Percentiles rank a stretch among this genome's conserved stretches.
phyloP scores from a whole-genome alignment of 64 coral and sea anemone genomes.

The Catalaphyllia jardinei region DNA sequence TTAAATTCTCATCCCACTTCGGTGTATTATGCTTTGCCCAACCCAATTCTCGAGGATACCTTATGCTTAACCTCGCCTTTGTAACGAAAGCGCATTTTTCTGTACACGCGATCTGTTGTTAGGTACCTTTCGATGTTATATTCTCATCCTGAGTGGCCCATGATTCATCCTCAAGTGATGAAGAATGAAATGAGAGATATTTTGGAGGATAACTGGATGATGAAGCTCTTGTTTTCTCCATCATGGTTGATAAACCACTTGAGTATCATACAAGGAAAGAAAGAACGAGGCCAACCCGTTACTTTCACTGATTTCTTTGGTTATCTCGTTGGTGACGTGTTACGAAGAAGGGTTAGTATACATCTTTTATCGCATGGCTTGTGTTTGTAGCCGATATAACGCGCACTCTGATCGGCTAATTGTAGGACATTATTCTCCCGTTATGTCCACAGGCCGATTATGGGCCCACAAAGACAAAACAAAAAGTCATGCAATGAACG shows the following conservation, averaged over 20 bases:
- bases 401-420: no score
- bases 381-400: no score
- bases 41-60: no score
- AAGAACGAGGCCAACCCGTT: constrained; percentile 54
- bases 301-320: constrained; percentile 82
- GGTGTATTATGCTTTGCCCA: no score
- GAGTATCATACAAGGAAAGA: constrained; percentile 20
- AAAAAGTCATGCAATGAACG: no score
- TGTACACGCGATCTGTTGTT: no score
- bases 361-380: not conserved
- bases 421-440: no score
- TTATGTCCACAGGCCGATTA: no score
- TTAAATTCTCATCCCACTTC: no score
- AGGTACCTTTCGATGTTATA: constrained; percentile 81
- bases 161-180: not conserved
- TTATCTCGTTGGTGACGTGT: constrained; percentile 59
- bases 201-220: constrained; percentile 58
- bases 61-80: no score
- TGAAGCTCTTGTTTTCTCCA: constrained; percentile 51
- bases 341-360: constrained; percentile 55
- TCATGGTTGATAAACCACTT: constrained; percentile 64
- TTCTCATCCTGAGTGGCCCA: constrained; percentile 72
- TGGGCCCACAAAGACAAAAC: no score
- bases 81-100: no score
- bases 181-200: constrained; percentile 25